Evolutionary conservation across 2,797 vertebrate species (phyloP).

Genomic region (Helicolenus hilgendorfi): DNA sequence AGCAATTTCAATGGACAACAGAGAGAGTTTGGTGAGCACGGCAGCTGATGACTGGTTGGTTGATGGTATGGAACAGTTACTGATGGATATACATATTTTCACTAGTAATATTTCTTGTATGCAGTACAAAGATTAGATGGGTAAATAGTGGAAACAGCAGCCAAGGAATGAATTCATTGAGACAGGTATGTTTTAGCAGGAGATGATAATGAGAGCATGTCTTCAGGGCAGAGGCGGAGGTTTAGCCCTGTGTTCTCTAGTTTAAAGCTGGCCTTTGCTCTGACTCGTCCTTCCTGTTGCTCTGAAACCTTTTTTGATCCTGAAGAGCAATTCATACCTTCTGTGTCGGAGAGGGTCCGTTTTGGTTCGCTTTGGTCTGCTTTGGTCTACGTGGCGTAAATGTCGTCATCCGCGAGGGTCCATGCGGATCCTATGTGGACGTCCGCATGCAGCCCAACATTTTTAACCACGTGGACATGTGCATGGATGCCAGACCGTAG

Average conservation of each 20-base stretch:
- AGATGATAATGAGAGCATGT: background rate
- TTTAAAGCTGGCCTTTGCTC: background rate
- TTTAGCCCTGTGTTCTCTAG: background rate
- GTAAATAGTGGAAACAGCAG: background rate
- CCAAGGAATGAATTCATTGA: too few relatives aligned
- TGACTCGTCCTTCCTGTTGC: background rate
- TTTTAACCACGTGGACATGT: too few relatives aligned
- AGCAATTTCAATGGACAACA: background rate
- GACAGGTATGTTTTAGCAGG: background rate
- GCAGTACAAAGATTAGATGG: background rate
- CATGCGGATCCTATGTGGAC: too few relatives aligned
- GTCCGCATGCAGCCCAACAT: too few relatives aligned
- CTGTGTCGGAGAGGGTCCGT: too few relatives aligned
- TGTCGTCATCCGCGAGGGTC: too few relatives aligned
- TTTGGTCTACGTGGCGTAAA: too few relatives aligned
- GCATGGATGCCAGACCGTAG: too few relatives aligned
- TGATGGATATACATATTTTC: background rate
- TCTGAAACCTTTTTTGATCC: background rate
- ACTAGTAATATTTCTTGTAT: background rate
- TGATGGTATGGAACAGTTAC: background rate
- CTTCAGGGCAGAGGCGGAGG: background rate
- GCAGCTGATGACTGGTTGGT: background rate
- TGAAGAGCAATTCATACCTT: background rate
- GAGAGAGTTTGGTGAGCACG: background rate
- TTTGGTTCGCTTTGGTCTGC: too few relatives aligned